Evolutionary conservation across 2,113 vertebrate genomes (phyloP).

Genomic region (Heliornis fulica): DNA sequence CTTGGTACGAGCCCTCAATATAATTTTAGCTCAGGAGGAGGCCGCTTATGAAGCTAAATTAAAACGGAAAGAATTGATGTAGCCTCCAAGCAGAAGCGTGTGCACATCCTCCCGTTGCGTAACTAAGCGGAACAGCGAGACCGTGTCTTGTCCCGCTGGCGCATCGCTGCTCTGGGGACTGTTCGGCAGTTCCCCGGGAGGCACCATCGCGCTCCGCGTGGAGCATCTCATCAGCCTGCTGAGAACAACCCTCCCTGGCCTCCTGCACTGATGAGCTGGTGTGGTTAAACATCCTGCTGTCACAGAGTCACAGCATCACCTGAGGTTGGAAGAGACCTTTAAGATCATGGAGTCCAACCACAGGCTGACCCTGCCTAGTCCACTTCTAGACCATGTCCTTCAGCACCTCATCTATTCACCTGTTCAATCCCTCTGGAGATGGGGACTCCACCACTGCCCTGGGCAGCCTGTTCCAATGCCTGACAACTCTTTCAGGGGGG

Average conservation of each 20-base stretch:
- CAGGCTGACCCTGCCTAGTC: too few relatives aligned
- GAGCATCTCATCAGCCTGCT: background rate
- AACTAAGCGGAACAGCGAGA: background rate
- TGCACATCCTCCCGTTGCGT: background rate
- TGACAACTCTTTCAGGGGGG: too few relatives aligned
- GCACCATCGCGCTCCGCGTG: background rate
- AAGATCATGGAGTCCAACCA: too few relatives aligned
- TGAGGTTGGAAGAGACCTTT: too few relatives aligned
- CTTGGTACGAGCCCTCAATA: background rate
- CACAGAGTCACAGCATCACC: too few relatives aligned
- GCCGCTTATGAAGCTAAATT: background rate
- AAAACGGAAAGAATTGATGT: background rate
- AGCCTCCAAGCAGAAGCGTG: background rate
- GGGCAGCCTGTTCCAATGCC: too few relatives aligned
- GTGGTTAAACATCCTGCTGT: background rate
- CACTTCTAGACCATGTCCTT: too few relatives aligned
- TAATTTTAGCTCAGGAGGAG: constrained; percentile 7
- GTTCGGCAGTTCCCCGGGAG: background rate
- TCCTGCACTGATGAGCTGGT: background rate
- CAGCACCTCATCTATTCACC: too few relatives aligned
- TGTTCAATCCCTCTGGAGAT: too few relatives aligned
- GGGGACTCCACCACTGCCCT: too few relatives aligned
- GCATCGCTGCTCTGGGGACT: background rate
- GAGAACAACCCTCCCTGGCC: background rate
- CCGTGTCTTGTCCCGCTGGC: background rate